A percentile compares a stretch with the other conserved stretches of the same genome.
Evolutionary conservation across 2,113 vertebrate genomes (phyloP).

Genomic region (Thermophis baileyi): DNA sequence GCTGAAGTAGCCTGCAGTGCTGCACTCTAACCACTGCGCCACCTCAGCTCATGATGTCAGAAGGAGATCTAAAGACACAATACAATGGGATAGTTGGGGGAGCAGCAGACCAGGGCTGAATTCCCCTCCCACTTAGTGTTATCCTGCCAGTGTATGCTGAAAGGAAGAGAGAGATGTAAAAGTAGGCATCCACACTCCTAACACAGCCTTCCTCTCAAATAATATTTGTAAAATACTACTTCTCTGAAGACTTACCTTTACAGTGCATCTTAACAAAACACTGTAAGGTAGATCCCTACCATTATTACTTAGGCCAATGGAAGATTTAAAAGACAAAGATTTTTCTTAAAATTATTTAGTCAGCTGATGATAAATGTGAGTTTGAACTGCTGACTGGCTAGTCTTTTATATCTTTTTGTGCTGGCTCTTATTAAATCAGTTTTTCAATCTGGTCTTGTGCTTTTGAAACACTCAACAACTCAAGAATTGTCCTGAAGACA

Average conservation of each 20-base stretch:
- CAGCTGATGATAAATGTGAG: background rate
- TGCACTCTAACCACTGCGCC: no score
- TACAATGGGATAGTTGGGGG: background rate
- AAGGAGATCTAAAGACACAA: background rate
- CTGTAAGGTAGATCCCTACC: background rate
- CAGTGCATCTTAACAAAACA: background rate
- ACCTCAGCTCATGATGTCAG: no score
- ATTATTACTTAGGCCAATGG: background rate
- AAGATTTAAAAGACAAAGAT: background rate
- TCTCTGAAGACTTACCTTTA: background rate
- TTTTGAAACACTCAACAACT: background rate
- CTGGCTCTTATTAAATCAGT: background rate
- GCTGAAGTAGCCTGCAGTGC: no score
- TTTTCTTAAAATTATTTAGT: background rate
- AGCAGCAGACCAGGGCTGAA: background rate
- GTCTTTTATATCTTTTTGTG: background rate
- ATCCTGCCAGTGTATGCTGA: background rate
- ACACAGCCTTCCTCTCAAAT: background rate
- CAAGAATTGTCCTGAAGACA: background rate
- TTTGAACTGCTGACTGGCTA: background rate
- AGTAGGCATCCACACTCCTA: background rate
- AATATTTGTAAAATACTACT: background rate
- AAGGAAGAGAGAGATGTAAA: background rate
- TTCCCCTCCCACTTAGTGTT: background rate
- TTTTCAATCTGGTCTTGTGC: background rate